Evolutionary conservation across 1,140 invertebrate species (phyloP).

Genomic region (Brachionus rubens): DNA sequence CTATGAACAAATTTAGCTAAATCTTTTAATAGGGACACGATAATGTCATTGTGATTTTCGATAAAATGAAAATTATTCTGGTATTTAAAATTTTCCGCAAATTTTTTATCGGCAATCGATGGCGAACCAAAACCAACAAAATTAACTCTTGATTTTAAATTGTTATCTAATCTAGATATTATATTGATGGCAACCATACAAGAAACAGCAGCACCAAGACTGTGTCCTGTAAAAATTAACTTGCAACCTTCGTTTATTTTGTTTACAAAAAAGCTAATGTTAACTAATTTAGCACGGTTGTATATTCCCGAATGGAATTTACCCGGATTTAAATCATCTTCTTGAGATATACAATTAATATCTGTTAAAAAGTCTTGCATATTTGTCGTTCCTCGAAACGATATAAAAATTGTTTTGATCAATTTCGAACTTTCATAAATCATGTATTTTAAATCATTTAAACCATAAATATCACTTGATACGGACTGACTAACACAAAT

Average conservation of each 20-base stretch:
- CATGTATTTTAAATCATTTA: conserved; percentile 20
- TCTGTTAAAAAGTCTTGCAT: conserved; percentile 18
- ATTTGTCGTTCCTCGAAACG: background rate
- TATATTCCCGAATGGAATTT: conserved; percentile 38
- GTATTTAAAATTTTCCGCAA: background rate
- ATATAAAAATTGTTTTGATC: background rate
- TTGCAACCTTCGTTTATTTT: background rate
- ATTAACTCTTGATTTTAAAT: background rate
- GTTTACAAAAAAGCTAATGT: background rate
- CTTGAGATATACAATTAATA: conserved; percentile 17
- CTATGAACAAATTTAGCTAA: background rate
- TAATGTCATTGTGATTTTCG: background rate
- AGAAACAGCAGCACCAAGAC: background rate
- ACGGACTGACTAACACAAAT: background rate
- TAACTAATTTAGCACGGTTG: background rate
- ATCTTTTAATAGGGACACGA: background rate
- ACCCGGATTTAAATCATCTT: background rate
- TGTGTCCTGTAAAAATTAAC: conserved; percentile 1
- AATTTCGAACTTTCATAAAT: background rate
- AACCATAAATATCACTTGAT: background rate
- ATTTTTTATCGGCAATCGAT: background rate
- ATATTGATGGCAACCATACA: background rate
- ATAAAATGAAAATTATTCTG: conserved; percentile 3
- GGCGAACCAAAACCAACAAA: conserved; percentile 8
- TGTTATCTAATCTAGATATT: background rate